Evolutionary conservation across 2,113 vertebrate genomes (phyloP).

Genomic region (Phyllostomus hastatus): DNA sequence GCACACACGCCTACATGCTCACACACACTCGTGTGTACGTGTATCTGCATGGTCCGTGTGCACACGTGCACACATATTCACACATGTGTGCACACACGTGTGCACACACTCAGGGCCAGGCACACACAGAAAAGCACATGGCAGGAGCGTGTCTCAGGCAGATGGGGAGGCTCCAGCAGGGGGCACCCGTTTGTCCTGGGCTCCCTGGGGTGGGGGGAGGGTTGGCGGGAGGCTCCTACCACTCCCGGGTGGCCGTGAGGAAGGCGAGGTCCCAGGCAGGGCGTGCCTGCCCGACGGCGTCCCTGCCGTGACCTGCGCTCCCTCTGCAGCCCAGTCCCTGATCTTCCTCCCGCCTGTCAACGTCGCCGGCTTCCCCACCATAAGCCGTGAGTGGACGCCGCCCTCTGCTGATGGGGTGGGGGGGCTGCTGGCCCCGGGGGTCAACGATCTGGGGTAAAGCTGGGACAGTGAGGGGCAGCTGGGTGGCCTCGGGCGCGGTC

Average conservation of each 20-base stretch:
- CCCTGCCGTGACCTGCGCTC: neutral
- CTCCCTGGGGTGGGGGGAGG: neutral
- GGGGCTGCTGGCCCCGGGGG: neutral
- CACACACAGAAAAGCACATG: neutral
- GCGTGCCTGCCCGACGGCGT: fast-evolving
- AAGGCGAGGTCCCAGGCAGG: fast-evolving
- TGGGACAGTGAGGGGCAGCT: neutral
- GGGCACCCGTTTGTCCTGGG: neutral
- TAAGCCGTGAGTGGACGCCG: conserved; percentile 14
- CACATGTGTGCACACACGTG: neutral
- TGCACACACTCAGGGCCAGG: no score
- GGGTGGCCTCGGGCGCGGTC: fast-evolving
- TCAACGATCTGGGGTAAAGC: neutral
- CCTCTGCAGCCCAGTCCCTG: neutral
- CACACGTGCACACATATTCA: no score
- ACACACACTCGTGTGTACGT: neutral
- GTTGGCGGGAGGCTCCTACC: neutral
- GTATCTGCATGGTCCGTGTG: no score
- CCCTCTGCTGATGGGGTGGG: neutral
- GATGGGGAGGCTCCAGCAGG: fast-evolving
- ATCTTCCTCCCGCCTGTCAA: neutral
- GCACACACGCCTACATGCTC: no score
- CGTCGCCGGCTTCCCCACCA: neutral
- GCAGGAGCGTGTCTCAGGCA: fast-evolving
- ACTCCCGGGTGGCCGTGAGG: neutral